phyloP scores from a whole-genome alignment of 1,140 invertebrate genomes.

The Procambarus virginalis region DNA sequence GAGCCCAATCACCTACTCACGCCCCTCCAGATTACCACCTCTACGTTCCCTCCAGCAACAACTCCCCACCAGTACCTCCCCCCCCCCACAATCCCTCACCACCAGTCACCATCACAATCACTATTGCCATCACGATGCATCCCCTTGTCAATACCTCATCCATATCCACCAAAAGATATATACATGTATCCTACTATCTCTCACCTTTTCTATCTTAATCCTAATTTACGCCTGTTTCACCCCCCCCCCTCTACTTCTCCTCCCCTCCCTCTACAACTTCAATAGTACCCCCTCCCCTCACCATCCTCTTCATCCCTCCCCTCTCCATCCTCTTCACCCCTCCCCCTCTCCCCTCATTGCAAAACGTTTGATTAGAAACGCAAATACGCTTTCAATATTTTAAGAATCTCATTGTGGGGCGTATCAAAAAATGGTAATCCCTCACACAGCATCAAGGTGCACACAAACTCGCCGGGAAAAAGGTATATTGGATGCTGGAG shows the following conservation, averaged over 20 bases:
- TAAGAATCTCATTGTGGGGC: constrained; percentile 61
- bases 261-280: background rate
- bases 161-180: too few species aligned
- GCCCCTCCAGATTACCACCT: too few species aligned
- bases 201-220: too few species aligned
- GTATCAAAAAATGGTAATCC: constrained; percentile 62
- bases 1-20: too few species aligned
- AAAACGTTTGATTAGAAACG: constrained; percentile 63
- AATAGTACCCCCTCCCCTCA: background rate
- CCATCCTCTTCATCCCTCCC: background rate
- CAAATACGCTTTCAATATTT: constrained; percentile 64
- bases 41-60: too few species aligned
- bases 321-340: too few species aligned
- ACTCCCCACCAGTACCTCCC: too few species aligned
- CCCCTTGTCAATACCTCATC: too few species aligned
- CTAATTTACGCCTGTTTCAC: background rate
- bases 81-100: too few species aligned
- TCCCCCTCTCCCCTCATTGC: background rate
- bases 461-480: constrained; percentile 26
- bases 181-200: too few species aligned
- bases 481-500: constrained; percentile 55
- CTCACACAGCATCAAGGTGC: constrained; percentile 34
- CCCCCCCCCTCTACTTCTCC: background rate
- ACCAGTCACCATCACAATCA: too few species aligned
- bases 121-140: too few species aligned